Evolutionary conservation across 1,140 invertebrate species (phyloP), one percentile per base, ranked within the genome.

Genomic region (Nixonia krombeini): DNA sequence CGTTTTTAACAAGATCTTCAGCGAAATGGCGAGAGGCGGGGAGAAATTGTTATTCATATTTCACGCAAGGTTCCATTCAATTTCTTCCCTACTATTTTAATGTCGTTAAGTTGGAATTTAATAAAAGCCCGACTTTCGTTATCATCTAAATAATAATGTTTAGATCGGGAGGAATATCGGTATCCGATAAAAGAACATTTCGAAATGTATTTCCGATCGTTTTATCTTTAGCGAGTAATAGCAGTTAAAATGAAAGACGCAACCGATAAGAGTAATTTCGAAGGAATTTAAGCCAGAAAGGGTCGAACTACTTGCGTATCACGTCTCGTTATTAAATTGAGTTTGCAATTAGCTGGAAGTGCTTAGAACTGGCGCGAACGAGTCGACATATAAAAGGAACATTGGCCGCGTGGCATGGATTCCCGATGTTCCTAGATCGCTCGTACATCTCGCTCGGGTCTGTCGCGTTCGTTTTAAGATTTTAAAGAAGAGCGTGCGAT

Each of bases 401-500:
- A 41, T 28, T 13, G 35, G 6, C 37, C 1, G n/a, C 16, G 12
- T 9, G 28, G 42, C 28, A 45, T 66, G 35, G 47, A 66, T 59
- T 59, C 38, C 23, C 2, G 21, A 50, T 46, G 21, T 15, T 50
- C 33, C 15, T 15, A 8, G 23, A 58, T 66, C 31, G 28, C 9
- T 46, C 26, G 25, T 55, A 50, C 23, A 49, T 51, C 5, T 21
- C 13, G n/a, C 16, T n/a, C 15, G 16, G 12, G 31, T 2, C 17
- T 40, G 23, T 21, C 5, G 3, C 37, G 40, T 61, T 35, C 42
- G 44, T 33, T 44, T 49, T 57, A 57, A 68, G 65, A 62, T 57
- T 62, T 57, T 62, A 44, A 57, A 52, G 46, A 52, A 58, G 55
- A 52, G 38, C 42, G 33, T 42, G 46, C 50, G 47, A 35, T 47